phyloP scores from a whole-genome alignment of 2,888 invertebrate species.

The Drosophila acutilabella region DNA sequence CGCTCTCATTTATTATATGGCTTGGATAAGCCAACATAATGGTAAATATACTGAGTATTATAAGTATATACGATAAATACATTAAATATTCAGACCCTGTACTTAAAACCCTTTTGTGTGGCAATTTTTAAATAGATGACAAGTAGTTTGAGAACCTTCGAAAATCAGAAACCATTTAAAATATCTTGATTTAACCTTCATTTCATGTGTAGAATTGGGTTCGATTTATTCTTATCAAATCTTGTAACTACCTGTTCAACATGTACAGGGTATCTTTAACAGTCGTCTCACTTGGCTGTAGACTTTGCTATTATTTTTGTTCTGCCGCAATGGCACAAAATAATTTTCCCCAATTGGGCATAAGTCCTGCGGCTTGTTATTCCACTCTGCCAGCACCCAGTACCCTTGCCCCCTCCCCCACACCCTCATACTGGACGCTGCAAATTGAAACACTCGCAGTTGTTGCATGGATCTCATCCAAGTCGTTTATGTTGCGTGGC shows the following conservation, averaged over 20 bases:
- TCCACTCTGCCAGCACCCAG: neutral
- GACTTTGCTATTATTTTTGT: conserved; percentile 33
- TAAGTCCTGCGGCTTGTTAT: conserved; percentile 64
- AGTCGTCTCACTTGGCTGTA: neutral
- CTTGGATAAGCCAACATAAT: conserved; percentile 27
- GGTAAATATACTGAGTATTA: conserved; percentile 19
- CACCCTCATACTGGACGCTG: neutral
- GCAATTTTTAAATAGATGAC: too few relatives aligned
- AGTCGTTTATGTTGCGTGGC: conserved; percentile 49
- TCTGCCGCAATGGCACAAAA: conserved; percentile 78
- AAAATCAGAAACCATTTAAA: too few relatives aligned
- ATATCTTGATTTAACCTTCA: too few relatives aligned
- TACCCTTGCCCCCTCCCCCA: neutral
- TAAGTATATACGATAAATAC: conserved; percentile 4
- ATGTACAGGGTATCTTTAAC: neutral
- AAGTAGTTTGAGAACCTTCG: too few relatives aligned
- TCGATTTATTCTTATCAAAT: too few relatives aligned
- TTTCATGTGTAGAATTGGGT: too few relatives aligned
- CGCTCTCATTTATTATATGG: conserved; percentile 49
- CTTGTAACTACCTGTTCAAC: too few relatives aligned
- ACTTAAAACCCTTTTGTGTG: too few relatives aligned
- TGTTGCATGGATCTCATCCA: conserved; percentile 45
- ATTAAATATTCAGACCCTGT: too few relatives aligned
- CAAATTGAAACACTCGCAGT: conserved; percentile 77
- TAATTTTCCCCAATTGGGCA: conserved; percentile 79